These are phyloP conservation scores for Papio anubis DNA, from an alignment of 2,113 vertebrate species.

Conservation along the genomic window DNA sequence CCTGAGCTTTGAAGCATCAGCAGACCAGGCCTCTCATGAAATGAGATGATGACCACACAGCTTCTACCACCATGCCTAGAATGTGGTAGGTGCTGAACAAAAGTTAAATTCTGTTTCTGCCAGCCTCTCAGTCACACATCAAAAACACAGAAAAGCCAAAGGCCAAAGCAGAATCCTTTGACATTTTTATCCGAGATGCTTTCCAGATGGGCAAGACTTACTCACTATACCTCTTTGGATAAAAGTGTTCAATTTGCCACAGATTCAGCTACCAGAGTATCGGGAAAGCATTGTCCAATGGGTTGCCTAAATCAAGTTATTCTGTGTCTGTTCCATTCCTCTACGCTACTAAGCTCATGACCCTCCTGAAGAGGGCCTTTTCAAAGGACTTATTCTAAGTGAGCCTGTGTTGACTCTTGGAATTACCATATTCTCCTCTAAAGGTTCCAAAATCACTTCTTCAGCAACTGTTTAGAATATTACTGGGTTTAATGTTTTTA, in stretches of 20 bases:
- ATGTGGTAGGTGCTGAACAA: not conserved
- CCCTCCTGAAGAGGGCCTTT: not conserved
- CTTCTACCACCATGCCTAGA: not conserved
- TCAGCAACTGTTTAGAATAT: not conserved
- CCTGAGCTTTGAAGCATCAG: not conserved
- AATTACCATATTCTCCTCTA: not conserved
- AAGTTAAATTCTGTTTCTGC: not conserved
- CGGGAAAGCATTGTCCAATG: not conserved
- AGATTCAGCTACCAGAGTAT: not conserved
- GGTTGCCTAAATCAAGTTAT: not conserved
- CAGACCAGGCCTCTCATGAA: not conserved
- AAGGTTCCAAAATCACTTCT: not conserved
- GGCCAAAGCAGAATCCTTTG: not conserved
- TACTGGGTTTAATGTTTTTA: constrained; percentile 19
- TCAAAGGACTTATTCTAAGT: not conserved
- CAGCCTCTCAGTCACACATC: not conserved
- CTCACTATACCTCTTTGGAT: not conserved
- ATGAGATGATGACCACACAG: not conserved
- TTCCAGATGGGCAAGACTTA: not conserved
- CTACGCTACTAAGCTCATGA: not conserved
- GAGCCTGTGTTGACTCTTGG: not conserved
- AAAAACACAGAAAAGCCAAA: not conserved
- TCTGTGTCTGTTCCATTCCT: not conserved
- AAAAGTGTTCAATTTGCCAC: not conserved
- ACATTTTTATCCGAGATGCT: not conserved